These are phyloP conservation scores for Centruroides sculpturatus DNA, from an alignment of 1,140 invertebrate species.

Conservation along the genomic window DNA sequence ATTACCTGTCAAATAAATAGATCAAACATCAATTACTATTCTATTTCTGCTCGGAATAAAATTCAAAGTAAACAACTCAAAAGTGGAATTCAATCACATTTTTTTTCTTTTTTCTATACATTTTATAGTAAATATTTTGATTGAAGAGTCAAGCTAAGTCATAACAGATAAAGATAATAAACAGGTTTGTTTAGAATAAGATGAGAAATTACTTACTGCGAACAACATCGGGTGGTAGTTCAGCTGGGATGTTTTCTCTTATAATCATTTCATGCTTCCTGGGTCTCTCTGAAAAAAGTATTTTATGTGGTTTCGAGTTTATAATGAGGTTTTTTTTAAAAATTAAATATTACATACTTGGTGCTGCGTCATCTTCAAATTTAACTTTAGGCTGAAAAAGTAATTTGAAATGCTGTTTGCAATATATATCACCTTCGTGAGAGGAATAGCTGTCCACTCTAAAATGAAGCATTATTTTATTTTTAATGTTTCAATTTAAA, in stretches of 20 bases:
- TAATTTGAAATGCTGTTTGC: conserved; percentile 83
- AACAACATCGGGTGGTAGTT: conserved; percentile 76
- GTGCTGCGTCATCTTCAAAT: conserved; percentile 33
- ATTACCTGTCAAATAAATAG: conserved; percentile 43
- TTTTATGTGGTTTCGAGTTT: not conserved
- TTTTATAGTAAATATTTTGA: not conserved
- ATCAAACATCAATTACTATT: not conserved
- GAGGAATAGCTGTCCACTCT: conserved; percentile 80
- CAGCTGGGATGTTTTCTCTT: conserved; percentile 71
- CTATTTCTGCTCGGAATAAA: not conserved
- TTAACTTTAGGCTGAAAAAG: conserved; percentile 81
- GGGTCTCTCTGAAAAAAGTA: conserved; percentile 24
- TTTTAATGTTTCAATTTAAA: too few relatives aligned
- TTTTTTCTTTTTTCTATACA: not conserved
- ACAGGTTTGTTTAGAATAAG: not conserved
- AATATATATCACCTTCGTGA: conserved; percentile 73
- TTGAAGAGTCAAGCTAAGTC: not conserved
- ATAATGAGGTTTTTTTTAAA: not conserved
- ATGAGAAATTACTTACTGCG: conserved; percentile 47
- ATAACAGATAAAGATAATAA: not conserved
- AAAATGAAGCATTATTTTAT: conserved; percentile 19
- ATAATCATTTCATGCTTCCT: conserved; percentile 77
- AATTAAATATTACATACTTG: conserved; percentile 5
- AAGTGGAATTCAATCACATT: too few relatives aligned
- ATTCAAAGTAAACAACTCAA: too few relatives aligned